phyloP scores from a whole-genome alignment of 2,797 vertebrate genomes.

The Graptemys geographica region DNA sequence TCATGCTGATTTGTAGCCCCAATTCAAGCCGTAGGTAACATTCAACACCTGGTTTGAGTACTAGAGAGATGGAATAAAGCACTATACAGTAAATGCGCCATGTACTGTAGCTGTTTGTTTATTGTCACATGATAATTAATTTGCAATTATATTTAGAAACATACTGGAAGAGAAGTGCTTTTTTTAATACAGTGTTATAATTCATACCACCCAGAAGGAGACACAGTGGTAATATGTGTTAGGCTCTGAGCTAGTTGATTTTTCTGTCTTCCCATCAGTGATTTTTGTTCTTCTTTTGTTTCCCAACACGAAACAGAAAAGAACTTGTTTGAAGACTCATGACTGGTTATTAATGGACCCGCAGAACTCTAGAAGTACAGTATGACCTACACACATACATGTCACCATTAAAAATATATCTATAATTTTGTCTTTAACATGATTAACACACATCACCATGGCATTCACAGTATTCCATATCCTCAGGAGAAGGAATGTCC shows the following conservation, averaged over 20 bases:
- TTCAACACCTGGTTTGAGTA: conserved; percentile 76
- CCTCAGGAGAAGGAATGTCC: background rate
- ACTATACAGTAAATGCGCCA: conserved; percentile 45
- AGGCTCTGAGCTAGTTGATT: conserved; percentile 53
- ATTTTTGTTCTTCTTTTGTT: conserved; percentile 49
- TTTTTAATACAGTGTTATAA: background rate
- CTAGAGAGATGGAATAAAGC: conserved; percentile 57
- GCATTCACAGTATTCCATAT: background rate
- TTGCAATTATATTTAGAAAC: conserved; percentile 73
- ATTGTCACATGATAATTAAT: conserved; percentile 66
- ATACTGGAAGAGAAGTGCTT: conserved; percentile 42
- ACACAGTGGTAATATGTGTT: conserved; percentile 58
- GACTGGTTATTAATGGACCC: conserved; percentile 7
- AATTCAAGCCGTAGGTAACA: conserved; percentile 76
- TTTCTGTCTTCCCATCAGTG: conserved; percentile 46
- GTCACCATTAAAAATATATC: background rate
- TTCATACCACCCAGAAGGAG: conserved; percentile 67
- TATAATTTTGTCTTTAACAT: background rate
- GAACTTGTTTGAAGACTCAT: conserved; percentile 28
- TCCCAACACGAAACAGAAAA: conserved; percentile 38
- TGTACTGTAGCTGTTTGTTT: conserved; percentile 68
- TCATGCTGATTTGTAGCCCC: conserved; percentile 75
- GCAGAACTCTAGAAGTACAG: background rate
- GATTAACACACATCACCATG: background rate
- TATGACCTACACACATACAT: background rate